These are phyloP conservation scores for Sinodicranocentrus sp. DNA, from an alignment of 2,888 invertebrate species.

Conservation along the genomic window DNA sequence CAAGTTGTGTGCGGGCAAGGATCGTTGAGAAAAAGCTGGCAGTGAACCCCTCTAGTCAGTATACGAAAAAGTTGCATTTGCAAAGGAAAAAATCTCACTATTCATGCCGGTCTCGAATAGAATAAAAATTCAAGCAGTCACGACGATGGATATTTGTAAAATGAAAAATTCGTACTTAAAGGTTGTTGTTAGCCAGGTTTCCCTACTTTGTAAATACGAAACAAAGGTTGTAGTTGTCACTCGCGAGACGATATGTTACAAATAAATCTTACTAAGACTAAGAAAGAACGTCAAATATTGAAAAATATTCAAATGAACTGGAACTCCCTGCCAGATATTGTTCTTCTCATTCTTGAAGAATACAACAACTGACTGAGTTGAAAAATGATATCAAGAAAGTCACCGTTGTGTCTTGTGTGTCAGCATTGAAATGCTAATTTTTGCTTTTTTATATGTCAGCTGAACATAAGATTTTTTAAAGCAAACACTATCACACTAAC, in stretches of 20 bases:
- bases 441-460: no score
- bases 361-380: no score
- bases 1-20: no score
- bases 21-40: background rate
- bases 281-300: constrained; percentile 15
- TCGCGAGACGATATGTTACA: background rate
- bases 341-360: no score
- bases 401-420: no score
- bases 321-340: constrained; percentile 32
- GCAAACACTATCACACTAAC: no score
- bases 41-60: constrained; percentile 13
- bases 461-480: no score
- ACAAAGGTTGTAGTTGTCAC: no score
- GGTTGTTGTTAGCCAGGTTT: no score
- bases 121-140: background rate
- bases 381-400: no score
- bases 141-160: constrained; percentile 4
- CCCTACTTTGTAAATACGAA: no score
- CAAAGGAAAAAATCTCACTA: constrained; percentile 4
- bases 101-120: constrained; percentile 25
- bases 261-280: constrained; percentile 10
- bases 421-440: no score
- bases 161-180: background rate
- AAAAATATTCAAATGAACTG: constrained; percentile 22
- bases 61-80: background rate